phyloP scores from a whole-genome alignment of 2,888 invertebrate genomes.

The Oscheius onirici region DNA sequence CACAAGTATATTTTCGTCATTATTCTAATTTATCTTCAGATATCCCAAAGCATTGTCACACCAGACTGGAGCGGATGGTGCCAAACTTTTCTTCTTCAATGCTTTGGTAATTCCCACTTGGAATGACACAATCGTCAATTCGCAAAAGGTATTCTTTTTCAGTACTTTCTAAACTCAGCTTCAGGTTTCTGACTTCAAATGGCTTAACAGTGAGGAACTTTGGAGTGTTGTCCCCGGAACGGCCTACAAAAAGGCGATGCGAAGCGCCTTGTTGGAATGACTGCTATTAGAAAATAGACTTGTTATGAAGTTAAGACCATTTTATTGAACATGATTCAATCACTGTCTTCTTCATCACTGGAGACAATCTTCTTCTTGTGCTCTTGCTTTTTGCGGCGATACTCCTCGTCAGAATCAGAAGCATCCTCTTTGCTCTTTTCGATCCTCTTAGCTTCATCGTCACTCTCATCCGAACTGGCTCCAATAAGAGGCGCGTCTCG shows the following conservation, averaged over 20 bases:
- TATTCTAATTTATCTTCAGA: conserved; percentile 30
- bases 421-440: conserved; percentile 43
- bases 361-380: conserved; percentile 54
- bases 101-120: conserved; percentile 35
- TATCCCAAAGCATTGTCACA: conserved; percentile 43
- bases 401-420: conserved; percentile 48
- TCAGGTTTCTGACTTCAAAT: conserved; percentile 53
- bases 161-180: background rate
- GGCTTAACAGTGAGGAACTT: conserved; percentile 60
- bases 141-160: conserved; percentile 37
- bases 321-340: conserved; percentile 22
- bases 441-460: conserved; percentile 38
- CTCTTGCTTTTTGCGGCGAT: conserved; percentile 41
- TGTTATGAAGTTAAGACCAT: conserved; percentile 1
- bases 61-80: conserved; percentile 40
- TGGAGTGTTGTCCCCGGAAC: conserved; percentile 44
- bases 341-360: conserved; percentile 51
- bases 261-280: conserved; percentile 49
- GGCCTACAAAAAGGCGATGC: conserved; percentile 41
- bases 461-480: conserved; percentile 49
- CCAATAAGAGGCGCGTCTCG: conserved; percentile 56
- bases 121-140: conserved; percentile 40
- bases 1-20: conserved; percentile 46
- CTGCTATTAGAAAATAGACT: background rate
- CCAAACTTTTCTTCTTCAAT: conserved; percentile 63